These are phyloP conservation scores for Pseudorectes ferrugineus DNA, from an alignment of 2,113 vertebrate genomes.

Conservation along the genomic window DNA sequence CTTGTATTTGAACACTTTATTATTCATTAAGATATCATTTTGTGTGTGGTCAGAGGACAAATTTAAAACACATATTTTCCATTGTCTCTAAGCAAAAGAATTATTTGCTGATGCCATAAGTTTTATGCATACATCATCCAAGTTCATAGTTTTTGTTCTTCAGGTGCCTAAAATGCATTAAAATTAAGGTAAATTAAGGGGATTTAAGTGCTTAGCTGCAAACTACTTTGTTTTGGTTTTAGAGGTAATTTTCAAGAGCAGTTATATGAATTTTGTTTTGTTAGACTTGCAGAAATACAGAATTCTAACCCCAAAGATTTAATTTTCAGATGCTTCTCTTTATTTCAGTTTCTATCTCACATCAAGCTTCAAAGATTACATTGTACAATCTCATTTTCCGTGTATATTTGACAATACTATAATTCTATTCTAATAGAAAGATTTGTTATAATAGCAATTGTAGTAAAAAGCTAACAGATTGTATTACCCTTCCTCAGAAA, in stretches of 20 bases:
- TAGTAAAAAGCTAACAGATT: conserved; percentile 4
- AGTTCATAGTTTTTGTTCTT: not conserved
- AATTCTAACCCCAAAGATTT: not conserved
- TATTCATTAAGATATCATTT: conserved; percentile 21
- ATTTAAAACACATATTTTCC: not conserved
- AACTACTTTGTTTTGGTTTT: not conserved
- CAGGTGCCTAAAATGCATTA: not conserved
- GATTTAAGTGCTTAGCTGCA: not conserved
- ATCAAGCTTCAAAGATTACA: not conserved
- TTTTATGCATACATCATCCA: not conserved
- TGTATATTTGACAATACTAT: not conserved
- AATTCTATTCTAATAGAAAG: not conserved
- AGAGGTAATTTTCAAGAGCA: not conserved
- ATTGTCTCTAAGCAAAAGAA: not conserved
- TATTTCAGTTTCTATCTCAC: not conserved
- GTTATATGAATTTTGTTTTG: not conserved
- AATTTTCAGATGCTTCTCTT: not conserved
- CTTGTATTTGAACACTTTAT: not conserved
- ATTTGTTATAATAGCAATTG: not conserved
- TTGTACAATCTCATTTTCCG: not conserved
- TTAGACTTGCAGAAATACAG: not conserved
- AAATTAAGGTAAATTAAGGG: not conserved
- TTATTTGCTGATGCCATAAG: not conserved
- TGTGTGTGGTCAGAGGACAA: not conserved
- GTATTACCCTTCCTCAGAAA: not conserved